Conservation (phyloP, 2,113 vertebrate genomes). For the Sinosuthora webbiana region DNA sequence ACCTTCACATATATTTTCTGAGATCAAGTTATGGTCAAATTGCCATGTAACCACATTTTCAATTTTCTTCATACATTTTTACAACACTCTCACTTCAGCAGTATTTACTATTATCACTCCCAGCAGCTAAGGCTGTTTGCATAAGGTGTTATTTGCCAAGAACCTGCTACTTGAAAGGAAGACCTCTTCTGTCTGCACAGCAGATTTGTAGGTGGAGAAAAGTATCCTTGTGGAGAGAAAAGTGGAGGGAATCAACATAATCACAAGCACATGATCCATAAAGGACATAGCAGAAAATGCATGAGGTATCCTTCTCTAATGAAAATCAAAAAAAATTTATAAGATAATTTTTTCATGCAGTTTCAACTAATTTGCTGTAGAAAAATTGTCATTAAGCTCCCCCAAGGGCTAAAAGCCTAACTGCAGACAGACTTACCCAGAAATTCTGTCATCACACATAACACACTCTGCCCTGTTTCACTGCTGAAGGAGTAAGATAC, state of each 20-base stretch:
- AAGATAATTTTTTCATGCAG: not conserved
- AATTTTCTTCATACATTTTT: constrained; percentile 9
- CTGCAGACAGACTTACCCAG: not conserved
- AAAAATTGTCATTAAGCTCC: not conserved
- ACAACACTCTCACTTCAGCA: not conserved
- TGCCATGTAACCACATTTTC: not conserved
- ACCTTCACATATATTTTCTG: not conserved
- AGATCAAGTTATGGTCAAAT: not conserved
- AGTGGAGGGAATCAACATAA: not conserved
- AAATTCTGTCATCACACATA: not conserved
- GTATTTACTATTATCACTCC: constrained; percentile 6
- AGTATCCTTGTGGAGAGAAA: not conserved
- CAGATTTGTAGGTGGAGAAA: not conserved
- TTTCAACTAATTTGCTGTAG: not conserved
- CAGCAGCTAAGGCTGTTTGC: constrained; percentile 15
- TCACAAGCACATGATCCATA: not conserved
- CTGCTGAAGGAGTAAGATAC: not conserved
- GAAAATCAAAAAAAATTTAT: not conserved
- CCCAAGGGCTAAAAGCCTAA: not conserved
- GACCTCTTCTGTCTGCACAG: constrained; percentile 3
- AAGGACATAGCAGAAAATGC: not conserved
- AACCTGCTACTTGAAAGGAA: not conserved
- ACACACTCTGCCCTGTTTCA: not conserved
- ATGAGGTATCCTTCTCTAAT: not conserved
- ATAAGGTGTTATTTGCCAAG: not conserved